Evolutionary conservation across 2,113 vertebrate genomes (phyloP).

Genomic region (Pteropus alecto): DNA sequence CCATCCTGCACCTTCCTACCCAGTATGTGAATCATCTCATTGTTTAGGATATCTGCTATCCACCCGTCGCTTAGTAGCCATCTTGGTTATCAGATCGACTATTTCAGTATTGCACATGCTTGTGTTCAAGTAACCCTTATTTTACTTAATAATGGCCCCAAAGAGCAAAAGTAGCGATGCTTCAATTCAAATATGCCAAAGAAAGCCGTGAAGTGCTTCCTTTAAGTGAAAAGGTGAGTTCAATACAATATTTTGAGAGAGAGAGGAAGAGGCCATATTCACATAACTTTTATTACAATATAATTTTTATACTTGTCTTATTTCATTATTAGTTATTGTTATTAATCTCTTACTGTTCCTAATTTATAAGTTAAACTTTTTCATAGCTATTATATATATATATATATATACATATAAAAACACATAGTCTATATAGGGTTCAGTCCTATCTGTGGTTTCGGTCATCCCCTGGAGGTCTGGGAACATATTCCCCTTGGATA

Average conservation of each 20-base stretch:
- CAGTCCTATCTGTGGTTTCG: not conserved
- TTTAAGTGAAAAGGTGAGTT: not conserved
- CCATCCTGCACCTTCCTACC: not conserved
- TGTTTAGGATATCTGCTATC: not conserved
- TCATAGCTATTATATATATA: not conserved
- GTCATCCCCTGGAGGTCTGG: not conserved
- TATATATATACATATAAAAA: not conserved
- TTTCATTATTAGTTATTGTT: not conserved
- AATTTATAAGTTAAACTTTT: not conserved
- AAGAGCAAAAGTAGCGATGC: not conserved
- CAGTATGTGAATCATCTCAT: not conserved
- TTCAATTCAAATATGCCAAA: not conserved
- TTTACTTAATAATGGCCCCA: not conserved
- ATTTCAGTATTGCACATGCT: not conserved
- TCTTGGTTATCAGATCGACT: not conserved
- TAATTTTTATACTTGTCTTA: not conserved
- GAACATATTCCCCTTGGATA: not conserved
- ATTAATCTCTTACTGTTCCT: not conserved
- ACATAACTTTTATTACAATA: not conserved
- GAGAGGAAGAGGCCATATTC: not conserved
- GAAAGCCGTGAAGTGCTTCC: not conserved
- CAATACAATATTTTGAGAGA: not conserved
- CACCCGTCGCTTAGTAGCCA: not conserved
- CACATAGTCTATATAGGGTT: not conserved
- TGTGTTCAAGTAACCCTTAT: not conserved